Evolutionary conservation across 2,888 invertebrate genomes (phyloP), one percentile per base, ranked within the genome.

Genomic region (Scotopteryx bipunctaria): DNA sequence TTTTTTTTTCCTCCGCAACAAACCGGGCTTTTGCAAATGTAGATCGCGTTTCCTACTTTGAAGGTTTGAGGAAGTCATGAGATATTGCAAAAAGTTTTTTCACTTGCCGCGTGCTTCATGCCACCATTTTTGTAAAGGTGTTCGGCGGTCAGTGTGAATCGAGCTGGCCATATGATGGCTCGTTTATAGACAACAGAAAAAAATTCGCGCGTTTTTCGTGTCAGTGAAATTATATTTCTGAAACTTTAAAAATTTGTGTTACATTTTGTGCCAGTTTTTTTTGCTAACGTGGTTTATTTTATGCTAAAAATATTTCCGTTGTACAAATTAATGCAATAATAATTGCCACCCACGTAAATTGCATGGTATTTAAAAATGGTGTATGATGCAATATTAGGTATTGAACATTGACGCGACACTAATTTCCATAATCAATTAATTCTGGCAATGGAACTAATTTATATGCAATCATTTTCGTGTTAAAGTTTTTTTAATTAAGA

Each of bases 161-260:
- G 55, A 49, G 50, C 50, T 63, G 46, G 54, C 66, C 57, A 33
- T 61, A 64, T 62, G 71, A 61, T 55, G 61, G 55, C 66, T 59
- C 65, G 71, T 61, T 25, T 53, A 41, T 42, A n/a, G n/a, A n/a
- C n/a, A 21, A 44, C 38, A 25, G 21, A 40, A 27, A 11, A 17
- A 27, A 19, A 41, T 42, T 45, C 42, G 50, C 53, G 44, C 16
- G 35, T 14, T 37, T 46, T 44, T 23, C 19, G n/a, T 23, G 8
- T 37, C 11, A 25, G 19, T 33, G 33, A 44, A 32, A n/a, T 44
- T 31, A 8, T 14, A n/a, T 6, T 36, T 42, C 36, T 27, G 9
- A 40, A 33, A 21, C 5, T 5, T 19, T 9, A n/a, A 27, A 19
- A 33, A 27, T 17, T 27, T 35, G 0, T 27, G 8, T 2, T 6